Base-by-base conservation (phyloP, 2,113 vertebrate genomes). In the Solenodon paradoxus region DNA sequence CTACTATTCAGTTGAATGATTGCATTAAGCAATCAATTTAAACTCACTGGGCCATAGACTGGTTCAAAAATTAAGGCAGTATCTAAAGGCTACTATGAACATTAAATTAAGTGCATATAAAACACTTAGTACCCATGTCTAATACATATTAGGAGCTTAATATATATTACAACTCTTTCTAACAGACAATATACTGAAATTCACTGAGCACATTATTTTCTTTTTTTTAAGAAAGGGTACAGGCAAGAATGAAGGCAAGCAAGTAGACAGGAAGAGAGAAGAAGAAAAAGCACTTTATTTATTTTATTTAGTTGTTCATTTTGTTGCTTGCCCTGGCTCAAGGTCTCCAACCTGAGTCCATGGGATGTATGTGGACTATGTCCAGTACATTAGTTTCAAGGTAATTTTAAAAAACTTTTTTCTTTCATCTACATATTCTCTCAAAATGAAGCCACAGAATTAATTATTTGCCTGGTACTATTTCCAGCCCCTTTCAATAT, bases 1-100 rank as follows among this genome's bases (percentile, higher is more conserved):
- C 17, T 86, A 5, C 28, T 30, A 92, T 7, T 92, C 38, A 87
- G 7, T 55, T 84, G 32, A 2, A 51, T 57, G 86, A 59, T 82
- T 12, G 85, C 40, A 38, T 82, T 51, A 91, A 75, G 47, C 5
- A 91, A 91, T 66, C 91, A 92, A 80, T 80, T 64, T 59, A 92
- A 94, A 57, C 20, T 92, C 16, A 53, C 12, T 35, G 2, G 78
- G 16, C 16, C 53, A 92, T 22, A 32, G 6, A 61, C 30, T 81
- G 15, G 49, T 90, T 68, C 74, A 75, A 95, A 93, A 92, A 74
- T 88, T 51, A 95, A 88, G 35, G 57, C 16, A 85, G 26, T 90
- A 77, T 47, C 35, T 5, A 64, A 82, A 87, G 2, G 13, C 35
- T 94, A 78, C 26, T 83, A 47, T 64, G 35, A 92, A 69, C 35